These are phyloP conservation scores for Polydrusus tereticollis DNA, from an alignment of 2,888 invertebrate genomes.

Conservation along the genomic window DNA sequence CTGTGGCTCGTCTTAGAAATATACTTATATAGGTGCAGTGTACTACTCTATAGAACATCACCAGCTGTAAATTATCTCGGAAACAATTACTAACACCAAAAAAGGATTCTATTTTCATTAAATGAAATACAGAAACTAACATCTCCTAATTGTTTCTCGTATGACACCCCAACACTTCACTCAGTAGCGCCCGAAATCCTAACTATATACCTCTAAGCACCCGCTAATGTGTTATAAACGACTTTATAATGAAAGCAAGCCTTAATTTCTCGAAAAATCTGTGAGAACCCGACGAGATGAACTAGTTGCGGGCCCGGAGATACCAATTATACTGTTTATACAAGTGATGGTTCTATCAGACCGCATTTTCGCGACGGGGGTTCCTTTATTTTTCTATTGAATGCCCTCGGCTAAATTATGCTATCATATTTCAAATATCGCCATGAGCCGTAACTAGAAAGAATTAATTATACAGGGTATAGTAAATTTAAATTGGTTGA, in stretches of 20 bases:
- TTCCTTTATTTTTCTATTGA: conserved; percentile 23
- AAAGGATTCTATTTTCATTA: too few relatives aligned
- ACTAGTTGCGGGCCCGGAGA: conserved; percentile 28
- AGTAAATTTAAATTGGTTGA: not conserved
- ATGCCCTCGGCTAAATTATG: conserved; percentile 28
- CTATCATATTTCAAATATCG: conserved; percentile 36
- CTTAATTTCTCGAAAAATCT: not conserved
- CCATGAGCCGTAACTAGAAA: not conserved
- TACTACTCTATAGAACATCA: too few relatives aligned
- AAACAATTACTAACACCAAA: too few relatives aligned
- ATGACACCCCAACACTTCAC: too few relatives aligned
- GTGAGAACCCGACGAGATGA: conserved; percentile 21
- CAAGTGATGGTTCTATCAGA: conserved; percentile 43
- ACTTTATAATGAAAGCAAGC: conserved; percentile 18
- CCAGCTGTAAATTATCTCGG: too few relatives aligned
- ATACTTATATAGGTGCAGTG: too few relatives aligned
- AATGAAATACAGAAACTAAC: too few relatives aligned
- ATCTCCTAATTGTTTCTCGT: too few relatives aligned
- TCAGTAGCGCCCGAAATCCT: not conserved
- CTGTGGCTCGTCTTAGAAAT: too few relatives aligned
- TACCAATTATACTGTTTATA: conserved; percentile 39
- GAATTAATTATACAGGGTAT: conserved; percentile 3
- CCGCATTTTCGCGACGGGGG: conserved; percentile 37
- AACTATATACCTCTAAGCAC: not conserved
- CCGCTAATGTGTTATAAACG: conserved; percentile 21